Conservation (phyloP, 2,113 vertebrate genomes). For the Dasyornis broadbenti region DNA sequence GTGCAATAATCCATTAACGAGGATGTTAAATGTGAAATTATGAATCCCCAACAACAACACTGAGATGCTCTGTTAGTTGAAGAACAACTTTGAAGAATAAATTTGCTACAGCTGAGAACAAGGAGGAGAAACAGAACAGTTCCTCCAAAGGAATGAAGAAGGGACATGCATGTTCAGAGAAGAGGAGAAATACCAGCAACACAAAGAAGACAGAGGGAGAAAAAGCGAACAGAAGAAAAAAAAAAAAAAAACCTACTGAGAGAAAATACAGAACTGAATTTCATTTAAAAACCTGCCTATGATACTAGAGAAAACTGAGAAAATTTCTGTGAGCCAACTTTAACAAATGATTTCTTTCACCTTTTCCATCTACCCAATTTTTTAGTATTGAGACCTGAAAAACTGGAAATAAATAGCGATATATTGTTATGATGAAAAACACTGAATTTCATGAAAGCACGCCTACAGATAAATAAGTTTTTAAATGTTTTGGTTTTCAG, state of each 20-base stretch:
- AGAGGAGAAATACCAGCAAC: neutral
- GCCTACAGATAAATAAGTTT: neutral
- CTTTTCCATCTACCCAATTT: neutral
- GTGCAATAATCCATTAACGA: neutral
- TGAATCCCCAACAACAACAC: neutral
- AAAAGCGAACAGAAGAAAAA: neutral
- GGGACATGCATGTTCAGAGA: neutral
- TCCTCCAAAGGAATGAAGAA: neutral
- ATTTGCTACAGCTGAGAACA: neutral
- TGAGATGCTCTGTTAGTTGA: neutral
- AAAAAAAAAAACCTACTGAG: neutral
- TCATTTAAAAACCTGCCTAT: neutral
- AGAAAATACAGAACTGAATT: neutral
- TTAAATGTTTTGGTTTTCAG: neutral
- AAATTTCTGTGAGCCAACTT: neutral
- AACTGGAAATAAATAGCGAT: neutral
- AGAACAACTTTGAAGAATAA: neutral
- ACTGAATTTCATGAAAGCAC: neutral
- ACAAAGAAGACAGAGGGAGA: neutral
- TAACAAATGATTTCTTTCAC: neutral
- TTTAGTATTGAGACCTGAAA: neutral
- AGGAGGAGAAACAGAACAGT: neutral
- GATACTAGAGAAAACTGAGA: neutral
- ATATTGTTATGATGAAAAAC: neutral
- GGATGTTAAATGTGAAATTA: neutral